Conservation (phyloP, 92 coral and sea anemone genomes). For the Metridium senile region DNA sequence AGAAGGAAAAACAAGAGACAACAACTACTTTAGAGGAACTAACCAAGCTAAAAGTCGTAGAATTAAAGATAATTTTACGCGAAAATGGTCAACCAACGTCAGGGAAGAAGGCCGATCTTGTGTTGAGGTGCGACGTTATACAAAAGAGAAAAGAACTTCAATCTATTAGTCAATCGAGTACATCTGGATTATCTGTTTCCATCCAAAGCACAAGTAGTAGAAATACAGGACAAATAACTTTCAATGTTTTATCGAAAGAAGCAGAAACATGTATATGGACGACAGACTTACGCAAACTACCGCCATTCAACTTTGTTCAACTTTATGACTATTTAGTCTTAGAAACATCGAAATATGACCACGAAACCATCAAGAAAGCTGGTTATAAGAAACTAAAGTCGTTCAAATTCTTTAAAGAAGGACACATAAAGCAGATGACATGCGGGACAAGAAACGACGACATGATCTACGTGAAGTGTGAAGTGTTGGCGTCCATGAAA, state of each 20-base stretch:
- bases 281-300: slow-evolving; percentile 40
- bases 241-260: not conserved
- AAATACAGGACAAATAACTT: not conserved
- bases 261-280: slow-evolving; percentile 39
- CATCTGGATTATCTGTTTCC: no score
- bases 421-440: slow-evolving; percentile 53
- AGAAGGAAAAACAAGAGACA: no score
- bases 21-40: slow-evolving; percentile 5
- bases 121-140: slow-evolving; percentile 37
- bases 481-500: slow-evolving; percentile 59
- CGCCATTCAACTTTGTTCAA: slow-evolving; percentile 50
- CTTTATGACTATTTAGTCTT: slow-evolving; percentile 58
- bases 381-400: slow-evolving; percentile 62
- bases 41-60: slow-evolving; percentile 49
- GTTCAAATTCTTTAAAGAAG: slow-evolving; percentile 62
- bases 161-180: not conserved
- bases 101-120: slow-evolving; percentile 44
- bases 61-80: slow-evolving; percentile 34
- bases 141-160: not conserved
- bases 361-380: slow-evolving; percentile 37
- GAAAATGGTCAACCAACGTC: slow-evolving; percentile 51
- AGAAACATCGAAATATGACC: slow-evolving; percentile 44
- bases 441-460: slow-evolving; percentile 29
- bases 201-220: no score
- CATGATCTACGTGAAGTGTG: slow-evolving; percentile 25